Conservation (phyloP, 2,888 invertebrate genomes). For the Scaptomyza flava region DNA sequence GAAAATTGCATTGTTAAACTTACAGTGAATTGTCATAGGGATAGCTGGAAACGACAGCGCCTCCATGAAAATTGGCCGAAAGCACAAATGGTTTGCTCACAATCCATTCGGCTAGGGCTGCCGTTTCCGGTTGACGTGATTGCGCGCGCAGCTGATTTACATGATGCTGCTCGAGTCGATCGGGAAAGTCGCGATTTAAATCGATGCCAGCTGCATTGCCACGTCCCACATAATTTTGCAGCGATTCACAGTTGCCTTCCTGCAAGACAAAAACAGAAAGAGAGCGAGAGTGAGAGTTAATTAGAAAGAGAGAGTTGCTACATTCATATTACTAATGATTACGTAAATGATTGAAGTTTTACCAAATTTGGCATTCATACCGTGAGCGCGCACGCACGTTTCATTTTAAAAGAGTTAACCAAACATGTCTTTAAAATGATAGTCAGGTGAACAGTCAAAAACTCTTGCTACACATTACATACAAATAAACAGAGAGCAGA, state of each 20-base stretch:
- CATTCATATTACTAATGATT: constrained; percentile 10
- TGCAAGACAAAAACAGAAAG: constrained; percentile 81
- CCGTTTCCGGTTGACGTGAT: constrained; percentile 93
- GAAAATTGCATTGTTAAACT: constrained; percentile 54
- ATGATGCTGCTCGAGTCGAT: constrained; percentile 89
- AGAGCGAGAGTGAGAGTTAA: constrained; percentile 7
- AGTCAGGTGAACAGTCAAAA: constrained; percentile 53
- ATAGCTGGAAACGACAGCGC: constrained; percentile 98
- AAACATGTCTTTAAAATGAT: constrained; percentile 64
- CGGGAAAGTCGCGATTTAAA: constrained; percentile 96
- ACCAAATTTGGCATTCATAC: constrained; percentile 37
- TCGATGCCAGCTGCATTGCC: constrained; percentile 93
- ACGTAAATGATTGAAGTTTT: constrained; percentile 30
- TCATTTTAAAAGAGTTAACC: constrained; percentile 45
- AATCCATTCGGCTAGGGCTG: constrained; percentile 95
- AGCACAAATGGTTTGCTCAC: constrained; percentile 94
- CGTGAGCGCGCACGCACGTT: not conserved
- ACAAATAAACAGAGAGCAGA: constrained; percentile 1
- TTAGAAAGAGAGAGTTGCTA: constrained; percentile 14
- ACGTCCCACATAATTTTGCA: constrained; percentile 88
- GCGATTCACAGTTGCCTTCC: constrained; percentile 92
- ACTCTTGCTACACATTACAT: constrained; percentile 36
- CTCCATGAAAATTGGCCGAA: constrained; percentile 98
- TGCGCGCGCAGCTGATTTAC: constrained; percentile 81
- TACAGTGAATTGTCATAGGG: constrained; percentile 96